Evolutionary conservation across 2,888 invertebrate species (phyloP).

Genomic region (Andrena dorsata): DNA sequence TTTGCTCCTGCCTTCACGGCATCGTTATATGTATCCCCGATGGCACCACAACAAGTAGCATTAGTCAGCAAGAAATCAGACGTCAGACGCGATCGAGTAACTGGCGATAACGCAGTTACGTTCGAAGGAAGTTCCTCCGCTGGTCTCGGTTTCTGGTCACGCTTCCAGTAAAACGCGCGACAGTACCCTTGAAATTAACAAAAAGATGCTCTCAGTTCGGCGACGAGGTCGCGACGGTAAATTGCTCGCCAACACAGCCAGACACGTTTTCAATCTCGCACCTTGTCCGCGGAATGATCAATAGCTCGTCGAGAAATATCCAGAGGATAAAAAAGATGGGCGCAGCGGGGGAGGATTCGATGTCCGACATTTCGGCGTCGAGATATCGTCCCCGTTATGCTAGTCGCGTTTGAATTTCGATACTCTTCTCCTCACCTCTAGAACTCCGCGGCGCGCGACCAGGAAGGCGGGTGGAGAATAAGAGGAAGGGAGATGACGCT

Average conservation of each 20-base stretch:
- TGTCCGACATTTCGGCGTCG: slow-evolving; percentile 50
- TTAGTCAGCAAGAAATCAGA: slow-evolving; percentile 3
- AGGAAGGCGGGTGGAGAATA: slow-evolving; percentile 9
- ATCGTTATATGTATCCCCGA: too few species aligned
- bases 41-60: slow-evolving; percentile 15
- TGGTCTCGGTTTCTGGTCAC: slow-evolving; percentile 17
- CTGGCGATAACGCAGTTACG: too few species aligned
- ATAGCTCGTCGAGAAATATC: slow-evolving; percentile 41
- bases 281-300: slow-evolving; percentile 52
- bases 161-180: background rate
- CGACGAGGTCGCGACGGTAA: slow-evolving; percentile 26
- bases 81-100: background rate
- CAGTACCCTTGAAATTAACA: slow-evolving; percentile 35
- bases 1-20: too few species aligned
- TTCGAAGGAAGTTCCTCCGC: too few species aligned
- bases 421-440: slow-evolving; percentile 23
- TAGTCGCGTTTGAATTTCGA: slow-evolving; percentile 65
- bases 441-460: slow-evolving; percentile 6
- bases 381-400: slow-evolving; percentile 58
- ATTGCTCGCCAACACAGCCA: slow-evolving; percentile 30
- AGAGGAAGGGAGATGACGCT: background rate
- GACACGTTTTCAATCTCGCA: slow-evolving; percentile 54
- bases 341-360: slow-evolving; percentile 20
- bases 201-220: background rate
- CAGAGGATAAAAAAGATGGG: slow-evolving; percentile 1